Evolutionary conservation across 2,888 invertebrate species (phyloP).

Genomic region (Lasiommata megera): DNA sequence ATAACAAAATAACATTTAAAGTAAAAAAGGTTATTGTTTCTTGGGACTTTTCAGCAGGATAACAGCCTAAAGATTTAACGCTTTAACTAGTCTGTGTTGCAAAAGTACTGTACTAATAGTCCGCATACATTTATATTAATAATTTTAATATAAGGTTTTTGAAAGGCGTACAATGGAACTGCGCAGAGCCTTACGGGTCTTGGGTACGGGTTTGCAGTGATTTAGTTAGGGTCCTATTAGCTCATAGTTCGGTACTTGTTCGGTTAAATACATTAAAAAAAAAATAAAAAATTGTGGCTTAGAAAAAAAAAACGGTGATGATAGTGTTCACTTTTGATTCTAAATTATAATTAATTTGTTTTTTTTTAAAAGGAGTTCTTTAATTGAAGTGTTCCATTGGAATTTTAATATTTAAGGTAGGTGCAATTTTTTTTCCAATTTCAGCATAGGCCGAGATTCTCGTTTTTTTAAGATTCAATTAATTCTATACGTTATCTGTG

Average conservation of each 20-base stretch:
- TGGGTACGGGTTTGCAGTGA: constrained; percentile 31
- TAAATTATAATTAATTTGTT: no score
- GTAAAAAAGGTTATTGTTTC: no score
- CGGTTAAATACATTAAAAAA: constrained; percentile 5
- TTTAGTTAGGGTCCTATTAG: constrained; percentile 56
- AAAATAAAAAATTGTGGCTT: neutral
- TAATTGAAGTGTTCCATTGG: neutral
- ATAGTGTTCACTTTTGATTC: neutral
- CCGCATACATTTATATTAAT: no score
- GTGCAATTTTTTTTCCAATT: neutral
- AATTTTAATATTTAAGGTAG: neutral
- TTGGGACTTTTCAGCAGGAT: no score
- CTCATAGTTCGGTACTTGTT: constrained; percentile 37
- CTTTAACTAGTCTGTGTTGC: no score
- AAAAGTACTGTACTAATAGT: no score
- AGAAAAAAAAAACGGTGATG: neutral
- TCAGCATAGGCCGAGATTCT: no score
- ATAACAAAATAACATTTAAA: no score
- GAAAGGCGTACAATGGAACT: constrained; percentile 45
- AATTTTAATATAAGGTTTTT: constrained; percentile 10
- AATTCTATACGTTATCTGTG: no score
- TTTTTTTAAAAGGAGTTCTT: no score
- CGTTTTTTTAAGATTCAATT: no score
- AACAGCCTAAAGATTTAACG: no score
- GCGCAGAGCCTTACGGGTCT: constrained; percentile 29